These are phyloP conservation scores for Colistium nudipinnis DNA, from an alignment of 2,113 vertebrate species.

Conservation along the genomic window DNA sequence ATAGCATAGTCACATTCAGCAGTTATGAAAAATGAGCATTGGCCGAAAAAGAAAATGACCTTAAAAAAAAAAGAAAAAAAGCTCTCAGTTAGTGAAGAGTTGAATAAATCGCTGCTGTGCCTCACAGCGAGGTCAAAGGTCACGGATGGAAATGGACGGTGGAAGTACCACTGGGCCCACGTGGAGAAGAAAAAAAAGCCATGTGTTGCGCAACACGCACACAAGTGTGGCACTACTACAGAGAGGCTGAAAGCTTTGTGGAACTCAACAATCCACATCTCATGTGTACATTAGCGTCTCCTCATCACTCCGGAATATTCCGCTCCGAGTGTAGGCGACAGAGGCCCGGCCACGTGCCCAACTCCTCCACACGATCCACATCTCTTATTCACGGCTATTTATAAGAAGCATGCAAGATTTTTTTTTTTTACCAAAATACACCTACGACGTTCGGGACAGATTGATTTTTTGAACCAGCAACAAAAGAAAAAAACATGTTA, in stretches of 20 bases:
- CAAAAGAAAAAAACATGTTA: not conserved
- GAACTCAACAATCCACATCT: slow-evolving; percentile 74
- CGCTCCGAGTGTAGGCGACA: slow-evolving; percentile 77
- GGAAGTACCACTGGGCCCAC: slow-evolving; percentile 54
- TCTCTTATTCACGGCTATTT: slow-evolving; percentile 55
- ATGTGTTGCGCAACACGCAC: slow-evolving; percentile 70
- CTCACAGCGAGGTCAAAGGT: slow-evolving; percentile 46
- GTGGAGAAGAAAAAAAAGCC: slow-evolving; percentile 47
- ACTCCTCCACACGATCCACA: slow-evolving; percentile 61
- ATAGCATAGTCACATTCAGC: slow-evolving; percentile 14
- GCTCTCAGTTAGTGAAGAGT: slow-evolving; percentile 59
- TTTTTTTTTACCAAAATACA: slow-evolving; percentile 2
- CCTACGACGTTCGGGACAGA: not conserved
- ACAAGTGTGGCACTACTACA: slow-evolving; percentile 62
- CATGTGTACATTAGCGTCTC: slow-evolving; percentile 77
- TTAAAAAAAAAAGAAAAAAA: slow-evolving; percentile 46
- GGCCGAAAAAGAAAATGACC: slow-evolving; percentile 26
- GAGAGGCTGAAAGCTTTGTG: slow-evolving; percentile 74
- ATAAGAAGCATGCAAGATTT: slow-evolving; percentile 28
- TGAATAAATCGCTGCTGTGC: slow-evolving; percentile 52
- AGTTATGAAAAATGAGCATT: slow-evolving; percentile 34
- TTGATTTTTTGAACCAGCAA: not conserved
- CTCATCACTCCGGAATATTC: too few relatives aligned
- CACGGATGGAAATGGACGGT: slow-evolving; percentile 61
- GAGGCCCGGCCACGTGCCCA: slow-evolving; percentile 52